Evolutionary conservation across 2,888 invertebrate species (phyloP).

Genomic region (Ptychoptera albimana): DNA sequence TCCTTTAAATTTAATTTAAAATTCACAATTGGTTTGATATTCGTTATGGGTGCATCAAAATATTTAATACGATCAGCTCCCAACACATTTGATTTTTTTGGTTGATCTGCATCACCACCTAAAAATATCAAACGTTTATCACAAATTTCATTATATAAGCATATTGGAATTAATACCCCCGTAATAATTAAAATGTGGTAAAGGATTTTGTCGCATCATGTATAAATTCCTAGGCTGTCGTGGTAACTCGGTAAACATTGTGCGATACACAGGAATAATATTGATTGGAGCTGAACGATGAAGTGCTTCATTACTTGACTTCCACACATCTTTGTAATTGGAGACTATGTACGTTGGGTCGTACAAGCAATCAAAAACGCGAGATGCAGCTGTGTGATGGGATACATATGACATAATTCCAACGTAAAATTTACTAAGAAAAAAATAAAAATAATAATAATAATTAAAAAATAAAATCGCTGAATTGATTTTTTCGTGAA

Average conservation of each 20-base stretch:
- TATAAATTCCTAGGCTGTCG: constrained; percentile 9
- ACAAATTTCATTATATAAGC: too few species aligned
- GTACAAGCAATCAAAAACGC: constrained; percentile 14
- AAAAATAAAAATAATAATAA: too few species aligned
- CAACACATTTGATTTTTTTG: constrained; percentile 8
- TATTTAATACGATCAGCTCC: constrained; percentile 19
- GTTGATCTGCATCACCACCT: constrained; percentile 6
- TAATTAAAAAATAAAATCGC: background rate
- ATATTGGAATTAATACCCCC: background rate
- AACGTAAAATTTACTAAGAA: background rate
- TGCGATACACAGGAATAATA: constrained; percentile 11
- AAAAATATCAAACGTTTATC: too few species aligned
- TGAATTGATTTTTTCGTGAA: too few species aligned
- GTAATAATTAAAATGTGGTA: constrained; percentile 8
- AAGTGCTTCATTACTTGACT: constrained; percentile 10
- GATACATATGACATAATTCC: constrained; percentile 12
- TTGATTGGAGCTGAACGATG: constrained; percentile 11
- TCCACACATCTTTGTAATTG: constrained; percentile 10
- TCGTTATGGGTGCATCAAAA: constrained; percentile 11
- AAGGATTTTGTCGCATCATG: constrained; percentile 8
- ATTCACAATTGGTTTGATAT: too few species aligned
- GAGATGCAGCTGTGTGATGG: constrained; percentile 10
- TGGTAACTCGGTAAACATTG: constrained; percentile 15
- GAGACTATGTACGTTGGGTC: constrained; percentile 12
- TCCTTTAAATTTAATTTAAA: background rate